Evolutionary conservation across 53 echinoderm and acorn worm species (phyloP), one percentile per base, ranked within the genome.

Genomic region (Echinarachnius parma): DNA sequence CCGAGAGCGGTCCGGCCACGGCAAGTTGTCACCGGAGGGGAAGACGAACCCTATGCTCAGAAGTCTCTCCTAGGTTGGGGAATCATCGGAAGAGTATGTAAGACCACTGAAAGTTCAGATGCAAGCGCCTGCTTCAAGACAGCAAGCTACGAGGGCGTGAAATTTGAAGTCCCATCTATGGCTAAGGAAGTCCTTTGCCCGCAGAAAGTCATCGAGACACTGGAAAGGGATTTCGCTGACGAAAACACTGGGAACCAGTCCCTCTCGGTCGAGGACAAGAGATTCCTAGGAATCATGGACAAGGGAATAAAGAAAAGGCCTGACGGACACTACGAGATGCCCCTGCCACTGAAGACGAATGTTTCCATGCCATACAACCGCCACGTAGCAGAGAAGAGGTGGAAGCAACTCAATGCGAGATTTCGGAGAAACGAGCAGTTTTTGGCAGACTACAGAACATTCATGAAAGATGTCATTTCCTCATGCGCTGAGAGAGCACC

Each of bases 1-100:
- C 79, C 81, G 14, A 50, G 39, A 20, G 77, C 77, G 0, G 14
- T 76, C 1, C 28, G 49, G 30, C 81, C 86, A 37, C 32, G 63
- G 22, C 76, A 80, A 2, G 54, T 81, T 2, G 42, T 81, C 15
- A 61, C 70, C 26, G 82, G 87, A 13, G 53, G 63, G 11, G 81
- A 81, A 31, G 75, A 81, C 2, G 86, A 86, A 11, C 86, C 86
- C 5, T 86, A 86, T 54, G 86, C 69, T 3, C 28, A 27, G 28
- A 45, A 46, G 14, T 46, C 65, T 64, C 15, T 28, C 15, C 65
- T 64, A 28, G 65, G 65, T 28, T 64, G 65, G 65, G 47, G 47
- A 2, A 19, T 64, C 15, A 47, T 64, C 1, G 65, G 65, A 4
- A 21, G 46, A 1, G 25, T 64, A 24, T 64, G 64, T 46, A 19